Evolutionary conservation across 30 jellyfish, hydroid and myxozoan species (phyloP).

Genomic region (Sanderia malayensis): DNA sequence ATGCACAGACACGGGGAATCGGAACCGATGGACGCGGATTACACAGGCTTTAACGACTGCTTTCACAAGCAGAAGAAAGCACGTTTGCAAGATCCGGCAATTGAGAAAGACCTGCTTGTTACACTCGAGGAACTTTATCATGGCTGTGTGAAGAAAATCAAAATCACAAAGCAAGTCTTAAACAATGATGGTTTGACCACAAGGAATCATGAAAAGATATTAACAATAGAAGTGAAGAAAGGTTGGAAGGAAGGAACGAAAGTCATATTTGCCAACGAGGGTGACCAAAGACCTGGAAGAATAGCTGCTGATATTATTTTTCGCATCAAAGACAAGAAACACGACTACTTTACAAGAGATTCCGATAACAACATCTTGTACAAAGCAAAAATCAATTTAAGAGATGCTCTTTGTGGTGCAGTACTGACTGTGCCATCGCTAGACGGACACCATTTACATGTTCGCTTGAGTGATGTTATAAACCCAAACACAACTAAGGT

Average conservation of each 20-base stretch:
- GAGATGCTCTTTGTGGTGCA: conserved; percentile 92
- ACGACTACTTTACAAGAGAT: conserved; percentile 60
- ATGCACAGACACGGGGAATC: not conserved
- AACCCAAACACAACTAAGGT: conserved; percentile 54
- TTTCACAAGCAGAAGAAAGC: conserved; percentile 50
- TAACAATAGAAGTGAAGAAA: conserved; percentile 69
- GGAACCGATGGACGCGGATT: conserved; percentile 44
- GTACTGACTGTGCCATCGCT: conserved; percentile 46
- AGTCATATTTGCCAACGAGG: conserved; percentile 76
- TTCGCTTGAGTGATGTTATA: conserved; percentile 34
- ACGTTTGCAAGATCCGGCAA: conserved; percentile 75
- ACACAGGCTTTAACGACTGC: conserved; percentile 27
- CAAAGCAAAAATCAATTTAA: conserved; percentile 51
- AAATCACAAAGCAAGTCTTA: conserved; percentile 62
- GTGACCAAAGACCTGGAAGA: conserved; percentile 77
- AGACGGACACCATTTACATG: conserved; percentile 20
- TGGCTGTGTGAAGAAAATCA: conserved; percentile 79
- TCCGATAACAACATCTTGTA: conserved; percentile 53
- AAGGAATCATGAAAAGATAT: conserved; percentile 47
- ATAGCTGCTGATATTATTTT: conserved; percentile 81
- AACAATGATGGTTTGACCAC: conserved; percentile 44
- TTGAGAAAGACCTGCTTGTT: conserved; percentile 59
- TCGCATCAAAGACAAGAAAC: conserved; percentile 60
- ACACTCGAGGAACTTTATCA: conserved; percentile 57
- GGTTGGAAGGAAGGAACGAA: conserved; percentile 97